These are phyloP conservation scores for Gyps fulvus DNA, from an alignment of 2,113 vertebrate genomes.

Conservation along the genomic window DNA sequence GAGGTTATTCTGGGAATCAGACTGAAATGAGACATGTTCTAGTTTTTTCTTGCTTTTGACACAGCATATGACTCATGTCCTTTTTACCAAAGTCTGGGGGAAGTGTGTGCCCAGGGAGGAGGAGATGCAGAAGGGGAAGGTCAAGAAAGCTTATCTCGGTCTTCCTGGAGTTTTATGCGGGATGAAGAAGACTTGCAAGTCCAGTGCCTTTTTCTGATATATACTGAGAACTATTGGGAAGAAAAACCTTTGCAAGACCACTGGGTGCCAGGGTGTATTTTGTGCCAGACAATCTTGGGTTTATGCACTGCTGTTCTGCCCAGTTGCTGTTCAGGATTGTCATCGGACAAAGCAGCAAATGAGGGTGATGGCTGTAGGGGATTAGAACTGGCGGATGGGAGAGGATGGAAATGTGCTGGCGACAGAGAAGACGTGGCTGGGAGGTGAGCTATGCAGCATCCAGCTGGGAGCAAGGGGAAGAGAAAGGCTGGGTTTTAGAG, in stretches of 20 bases:
- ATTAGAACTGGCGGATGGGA: not conserved
- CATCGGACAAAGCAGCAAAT: not conserved
- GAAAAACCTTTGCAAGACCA: not conserved
- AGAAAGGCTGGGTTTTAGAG: not conserved
- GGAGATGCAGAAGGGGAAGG: not conserved
- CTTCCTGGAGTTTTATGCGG: not conserved
- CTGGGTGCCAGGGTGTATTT: not conserved
- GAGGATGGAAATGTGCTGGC: not conserved
- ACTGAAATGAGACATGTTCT: not conserved
- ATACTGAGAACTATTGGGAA: not conserved
- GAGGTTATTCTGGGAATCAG: not conserved
- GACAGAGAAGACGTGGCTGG: not conserved
- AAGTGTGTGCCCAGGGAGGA: not conserved
- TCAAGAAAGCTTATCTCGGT: not conserved
- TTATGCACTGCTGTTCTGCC: fast-evolving
- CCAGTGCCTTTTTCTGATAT: not conserved
- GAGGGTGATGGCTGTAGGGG: not conserved
- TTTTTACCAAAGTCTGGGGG: not conserved
- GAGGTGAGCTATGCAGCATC: not conserved
- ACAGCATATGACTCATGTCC: not conserved
- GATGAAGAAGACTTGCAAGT: not conserved
- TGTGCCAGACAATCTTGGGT: not conserved
- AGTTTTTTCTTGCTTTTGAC: not conserved
- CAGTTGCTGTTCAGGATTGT: not conserved
- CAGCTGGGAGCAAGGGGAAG: not conserved